Evolutionary conservation across 2,113 vertebrate species (phyloP).

Genomic region (Caloenas nicobarica): DNA sequence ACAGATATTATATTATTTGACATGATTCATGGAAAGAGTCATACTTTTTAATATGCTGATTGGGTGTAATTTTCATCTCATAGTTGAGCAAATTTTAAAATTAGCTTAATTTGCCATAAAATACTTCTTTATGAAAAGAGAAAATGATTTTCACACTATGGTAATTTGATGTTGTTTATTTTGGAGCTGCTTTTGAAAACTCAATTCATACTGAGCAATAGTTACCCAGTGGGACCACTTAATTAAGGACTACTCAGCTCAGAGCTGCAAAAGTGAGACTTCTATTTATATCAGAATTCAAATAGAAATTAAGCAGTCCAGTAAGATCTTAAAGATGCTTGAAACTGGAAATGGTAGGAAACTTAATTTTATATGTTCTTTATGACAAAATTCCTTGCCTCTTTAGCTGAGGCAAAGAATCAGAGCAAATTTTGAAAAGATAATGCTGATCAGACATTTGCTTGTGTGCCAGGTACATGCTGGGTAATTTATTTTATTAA

Average conservation of each 20-base stretch:
- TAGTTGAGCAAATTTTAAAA: slow-evolving; percentile 20
- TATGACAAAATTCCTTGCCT: not conserved
- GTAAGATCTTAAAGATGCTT: not conserved
- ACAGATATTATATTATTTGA: slow-evolving; percentile 1
- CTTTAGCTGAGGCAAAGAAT: not conserved
- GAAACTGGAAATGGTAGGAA: not conserved
- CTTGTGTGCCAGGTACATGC: accelerated
- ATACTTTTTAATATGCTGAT: not conserved
- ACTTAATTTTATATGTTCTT: not conserved
- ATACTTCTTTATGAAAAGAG: not conserved
- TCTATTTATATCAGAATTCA: not conserved
- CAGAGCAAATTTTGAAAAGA: not conserved
- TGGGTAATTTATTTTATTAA: not conserved
- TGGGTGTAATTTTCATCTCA: not conserved
- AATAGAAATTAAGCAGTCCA: not conserved
- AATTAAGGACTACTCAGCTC: not conserved
- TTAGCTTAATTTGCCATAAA: not conserved
- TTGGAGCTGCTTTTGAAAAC: not conserved
- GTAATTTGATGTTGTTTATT: slow-evolving; percentile 10
- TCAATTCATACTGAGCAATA: not conserved
- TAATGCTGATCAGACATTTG: not conserved
- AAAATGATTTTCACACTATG: not conserved
- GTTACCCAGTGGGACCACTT: not conserved
- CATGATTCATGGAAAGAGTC: not conserved
- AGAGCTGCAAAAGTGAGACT: not conserved